phyloP scores from a whole-genome alignment of 53 echinoderm and acorn worm genomes.

The Astropecten irregularis region DNA sequence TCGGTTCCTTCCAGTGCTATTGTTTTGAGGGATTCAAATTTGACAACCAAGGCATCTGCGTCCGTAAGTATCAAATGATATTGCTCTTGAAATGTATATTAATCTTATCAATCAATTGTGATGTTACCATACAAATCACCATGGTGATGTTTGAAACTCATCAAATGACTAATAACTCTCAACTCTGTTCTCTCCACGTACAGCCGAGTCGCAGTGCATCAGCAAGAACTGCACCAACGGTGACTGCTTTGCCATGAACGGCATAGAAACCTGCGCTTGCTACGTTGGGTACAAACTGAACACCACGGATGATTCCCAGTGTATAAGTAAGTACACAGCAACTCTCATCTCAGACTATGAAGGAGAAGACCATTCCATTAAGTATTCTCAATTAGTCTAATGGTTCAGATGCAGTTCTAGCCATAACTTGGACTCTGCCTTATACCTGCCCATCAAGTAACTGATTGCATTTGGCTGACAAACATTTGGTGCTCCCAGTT shows the following conservation, averaged over 20 bases:
- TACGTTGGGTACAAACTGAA: constrained; percentile 59
- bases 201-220: constrained; percentile 70
- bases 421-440: neutral
- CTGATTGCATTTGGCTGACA: too few relatives aligned
- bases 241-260: constrained; percentile 66
- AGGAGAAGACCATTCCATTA: neutral
- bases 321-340: constrained; percentile 25
- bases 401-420: neutral
- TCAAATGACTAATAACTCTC: too few relatives aligned
- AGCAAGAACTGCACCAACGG: constrained; percentile 69
- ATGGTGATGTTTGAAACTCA: too few relatives aligned
- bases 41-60: constrained; percentile 55
- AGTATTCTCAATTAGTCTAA: neutral
- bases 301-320: neutral
- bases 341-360: too few relatives aligned
- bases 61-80: constrained; percentile 79
- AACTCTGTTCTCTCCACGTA: too few relatives aligned
- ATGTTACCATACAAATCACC: too few relatives aligned
- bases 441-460: too few relatives aligned
- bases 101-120: too few relatives aligned
- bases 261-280: constrained; percentile 71
- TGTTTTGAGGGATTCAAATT: constrained; percentile 73
- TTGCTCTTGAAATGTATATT: too few relatives aligned
- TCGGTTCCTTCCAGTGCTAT: constrained; percentile 52
- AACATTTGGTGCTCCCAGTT: too few relatives aligned